Base-by-base conservation (phyloP, 2,888 invertebrate genomes). In the Osmoderma eremita region DNA sequence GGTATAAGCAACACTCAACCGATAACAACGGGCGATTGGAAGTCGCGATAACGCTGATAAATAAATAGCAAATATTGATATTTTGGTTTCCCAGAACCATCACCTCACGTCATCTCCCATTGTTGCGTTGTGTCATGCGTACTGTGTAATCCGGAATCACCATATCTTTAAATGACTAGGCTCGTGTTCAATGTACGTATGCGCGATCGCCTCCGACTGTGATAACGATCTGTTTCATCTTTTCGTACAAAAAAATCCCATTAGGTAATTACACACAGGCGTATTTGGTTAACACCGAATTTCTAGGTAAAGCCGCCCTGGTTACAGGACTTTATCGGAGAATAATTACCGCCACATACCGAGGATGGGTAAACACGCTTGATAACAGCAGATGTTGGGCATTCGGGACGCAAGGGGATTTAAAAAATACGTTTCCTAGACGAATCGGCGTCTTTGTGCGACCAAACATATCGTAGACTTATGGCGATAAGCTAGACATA, bases 211-310 rank as follows among this genome's bases (percentile, higher is more conserved):
- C n/a, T 24, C 41, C 58, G 58, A 20, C 42, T 41, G 24, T 42
- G 58, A 58, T 58, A 58, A 58, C 17, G 30, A 58, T 58, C 58
- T 45, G 42, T 58, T 58, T 58, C 58, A 58, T 58, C 45, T 58
- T 58, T 42, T 42, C 24, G 58, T 58, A 58, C 58, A 58, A 58
- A 58, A 56, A 56, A 58, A 58, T 58, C 58, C 58, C 58, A 58
- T 58, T 58, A 58, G 58, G 24, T 58, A 58, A 58, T 58, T 58
- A 58, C 58, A 58, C 58, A 58, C 17, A 45, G 24, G 30, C 30
- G 10, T 30, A 30, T 58, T 58, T 42, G 45, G 58, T 45, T 58
- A 58, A 58, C 42, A 17, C 42, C 42, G 58, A 58, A 45, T 45
- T 58, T 58, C 58, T 58, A 58, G 58, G 58, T 45, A 58, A 58